Evolutionary conservation across 35 echinoderm and acorn worm species (phyloP).

Genomic region (Strongylocentrotus purpuratus): DNA sequence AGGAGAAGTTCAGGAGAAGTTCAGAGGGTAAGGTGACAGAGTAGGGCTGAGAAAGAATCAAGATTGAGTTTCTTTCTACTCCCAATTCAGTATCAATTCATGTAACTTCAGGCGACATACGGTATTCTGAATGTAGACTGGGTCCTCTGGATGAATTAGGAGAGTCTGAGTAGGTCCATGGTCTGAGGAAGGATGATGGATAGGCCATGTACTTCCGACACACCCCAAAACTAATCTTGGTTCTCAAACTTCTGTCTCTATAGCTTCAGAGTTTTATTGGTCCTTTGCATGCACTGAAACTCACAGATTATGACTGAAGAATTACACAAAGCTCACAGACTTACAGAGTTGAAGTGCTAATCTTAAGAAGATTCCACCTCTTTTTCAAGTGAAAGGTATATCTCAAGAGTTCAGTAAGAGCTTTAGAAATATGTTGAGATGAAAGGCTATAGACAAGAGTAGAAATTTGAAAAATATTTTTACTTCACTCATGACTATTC

Average conservation of each 20-base stretch:
- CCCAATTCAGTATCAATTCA: conserved; percentile 2
- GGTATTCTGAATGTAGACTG: not conserved
- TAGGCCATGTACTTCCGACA: not conserved
- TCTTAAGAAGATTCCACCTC: not conserved
- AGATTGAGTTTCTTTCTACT: not conserved
- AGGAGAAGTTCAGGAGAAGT: not conserved
- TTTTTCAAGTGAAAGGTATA: not conserved
- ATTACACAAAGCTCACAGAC: not conserved
- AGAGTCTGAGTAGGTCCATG: not conserved
- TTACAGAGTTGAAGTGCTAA: not conserved
- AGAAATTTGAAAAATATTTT: not conserved
- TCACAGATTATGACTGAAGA: not conserved
- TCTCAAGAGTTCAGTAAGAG: not conserved
- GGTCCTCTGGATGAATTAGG: not conserved
- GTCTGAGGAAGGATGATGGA: not conserved
- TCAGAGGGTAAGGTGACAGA: not conserved
- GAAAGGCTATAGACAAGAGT: not conserved
- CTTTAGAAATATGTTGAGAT: not conserved
- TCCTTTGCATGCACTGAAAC: not conserved
- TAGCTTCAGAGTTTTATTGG: not conserved
- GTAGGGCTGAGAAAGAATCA: not conserved
- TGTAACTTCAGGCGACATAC: not conserved
- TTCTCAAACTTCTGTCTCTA: not conserved
- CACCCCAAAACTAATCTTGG: not conserved
- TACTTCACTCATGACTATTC: too few relatives aligned